Conservation (phyloP, 2,888 invertebrate species). For the Parasteatoda lunata region DNA sequence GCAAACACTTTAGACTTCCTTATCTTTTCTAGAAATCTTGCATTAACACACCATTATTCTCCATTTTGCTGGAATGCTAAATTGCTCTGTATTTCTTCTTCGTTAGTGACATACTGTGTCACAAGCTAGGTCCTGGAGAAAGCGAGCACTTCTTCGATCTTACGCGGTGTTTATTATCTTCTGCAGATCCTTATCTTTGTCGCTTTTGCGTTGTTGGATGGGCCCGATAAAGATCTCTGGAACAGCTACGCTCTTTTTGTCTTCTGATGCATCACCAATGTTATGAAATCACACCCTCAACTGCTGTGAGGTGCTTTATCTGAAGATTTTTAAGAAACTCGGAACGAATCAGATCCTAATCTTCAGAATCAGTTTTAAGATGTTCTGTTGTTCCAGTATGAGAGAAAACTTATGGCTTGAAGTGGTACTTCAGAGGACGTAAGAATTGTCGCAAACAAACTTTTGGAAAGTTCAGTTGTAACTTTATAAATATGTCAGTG, state of each 20-base stretch:
- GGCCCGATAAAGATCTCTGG: constrained; percentile 40
- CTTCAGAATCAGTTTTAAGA: too few relatives aligned
- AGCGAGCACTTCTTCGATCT: constrained; percentile 27
- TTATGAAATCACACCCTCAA: constrained; percentile 37
- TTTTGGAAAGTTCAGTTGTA: too few relatives aligned
- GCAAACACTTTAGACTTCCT: too few relatives aligned
- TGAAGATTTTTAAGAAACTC: too few relatives aligned
- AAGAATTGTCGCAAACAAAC: too few relatives aligned
- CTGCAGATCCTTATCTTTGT: constrained; percentile 60
- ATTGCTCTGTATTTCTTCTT: background rate
- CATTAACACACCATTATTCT: too few relatives aligned
- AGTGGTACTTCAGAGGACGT: too few relatives aligned
- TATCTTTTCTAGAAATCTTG: too few relatives aligned
- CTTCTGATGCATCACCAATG: constrained; percentile 55
- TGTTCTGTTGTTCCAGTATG: too few relatives aligned
- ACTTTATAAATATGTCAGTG: too few relatives aligned
- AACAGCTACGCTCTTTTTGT: constrained; percentile 31
- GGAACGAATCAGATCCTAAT: too few relatives aligned
- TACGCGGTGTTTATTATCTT: constrained; percentile 45
- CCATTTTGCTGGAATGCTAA: constrained; percentile 2
- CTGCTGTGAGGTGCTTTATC: constrained; percentile 26
- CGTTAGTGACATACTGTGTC: constrained; percentile 32
- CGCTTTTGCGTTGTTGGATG: constrained; percentile 56
- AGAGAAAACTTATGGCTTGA: too few relatives aligned
- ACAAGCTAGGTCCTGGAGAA: constrained; percentile 30